phyloP scores from a whole-genome alignment of 2,888 invertebrate genomes.

The Drymonia ruficornis region DNA sequence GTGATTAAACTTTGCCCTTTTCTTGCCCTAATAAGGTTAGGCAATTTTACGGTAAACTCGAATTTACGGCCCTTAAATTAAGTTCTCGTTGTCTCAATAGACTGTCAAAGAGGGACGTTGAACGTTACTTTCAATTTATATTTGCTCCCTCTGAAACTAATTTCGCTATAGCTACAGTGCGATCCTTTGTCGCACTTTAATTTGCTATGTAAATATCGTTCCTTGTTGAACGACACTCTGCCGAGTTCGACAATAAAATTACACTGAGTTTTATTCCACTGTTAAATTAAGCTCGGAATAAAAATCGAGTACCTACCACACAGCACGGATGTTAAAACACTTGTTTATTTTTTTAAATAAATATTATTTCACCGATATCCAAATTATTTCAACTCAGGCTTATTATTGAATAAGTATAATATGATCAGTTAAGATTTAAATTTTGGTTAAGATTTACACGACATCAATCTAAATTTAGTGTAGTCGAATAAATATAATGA shows the following conservation, averaged over 20 bases:
- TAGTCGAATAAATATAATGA: too few relatives aligned
- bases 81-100: slow-evolving; percentile 16
- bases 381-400: too few relatives aligned
- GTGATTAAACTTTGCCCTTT: slow-evolving; percentile 41
- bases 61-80: slow-evolving; percentile 28
- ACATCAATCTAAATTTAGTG: too few relatives aligned
- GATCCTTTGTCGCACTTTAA: not conserved
- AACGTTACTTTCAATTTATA: slow-evolving; percentile 17
- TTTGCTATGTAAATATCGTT: slow-evolving; percentile 3
- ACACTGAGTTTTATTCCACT: not conserved
- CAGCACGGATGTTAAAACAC: too few relatives aligned
- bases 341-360: too few relatives aligned
- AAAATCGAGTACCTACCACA: not conserved
- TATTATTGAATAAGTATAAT: too few relatives aligned
- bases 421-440: too few relatives aligned
- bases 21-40: slow-evolving; percentile 29
- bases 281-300: not conserved
- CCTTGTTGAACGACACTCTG: slow-evolving; percentile 4
- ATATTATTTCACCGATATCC: too few relatives aligned
- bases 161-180: slow-evolving; percentile 8
- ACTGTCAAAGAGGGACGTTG: slow-evolving; percentile 13
- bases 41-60: slow-evolving; percentile 29
- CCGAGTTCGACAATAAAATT: not conserved
- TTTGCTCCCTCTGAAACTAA: slow-evolving; percentile 14
- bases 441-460: too few relatives aligned